Base-by-base conservation (phyloP, 2,888 invertebrate species). In the Campaea margaritaria region DNA sequence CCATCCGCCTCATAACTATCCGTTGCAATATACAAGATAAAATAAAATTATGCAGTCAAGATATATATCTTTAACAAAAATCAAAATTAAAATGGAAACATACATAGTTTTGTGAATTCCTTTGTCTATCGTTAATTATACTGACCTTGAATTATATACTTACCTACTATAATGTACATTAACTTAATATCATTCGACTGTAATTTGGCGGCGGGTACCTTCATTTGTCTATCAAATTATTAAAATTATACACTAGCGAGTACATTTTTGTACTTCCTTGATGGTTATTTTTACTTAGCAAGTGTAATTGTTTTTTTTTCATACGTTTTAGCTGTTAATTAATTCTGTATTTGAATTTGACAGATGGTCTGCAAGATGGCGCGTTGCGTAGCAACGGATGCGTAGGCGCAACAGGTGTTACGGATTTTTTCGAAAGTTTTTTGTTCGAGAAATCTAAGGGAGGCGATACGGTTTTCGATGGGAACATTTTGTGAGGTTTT, bases 401-500 rank as follows among this genome's bases (percentile, higher is more conserved):
- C 86, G 89, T 81, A 67, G 86, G 85, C 79, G 86, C 87, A 86
- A 86, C 91, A 91, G 91, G 91, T 91, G 91, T 81, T 80, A 78
- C 70, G 63, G 66, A 74, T 76, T 73, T 78, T 82, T 83, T 81
- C 46, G 53, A 53, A 53, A 51, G 59, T 65, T 76, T 84, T 85
- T 85, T 78, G 21, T 5, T 76, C 72, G 70, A 68, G 58, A 69
- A 75, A 70, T 71, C 62, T 62, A 67, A 70, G 79, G 79, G 77
- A 79, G 77, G 75, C 78, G 85, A 85, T 85, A 82, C 81, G 87
- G 80, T 78, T 78, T 87, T 85, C 80, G 76, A 78, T 87, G 91
- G 81, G 86, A 79, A 79, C 72, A 62, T 72, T 76, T 65, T 74
- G 7, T 31, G 21, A 38, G 51, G 15, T 52, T 65, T 47, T 65